A percentile compares a stretch with the other conserved stretches of the same genome.
Evolutionary conservation across 2,797 vertebrate species (phyloP).

Genomic region (Thamnophis elegans): DNA sequence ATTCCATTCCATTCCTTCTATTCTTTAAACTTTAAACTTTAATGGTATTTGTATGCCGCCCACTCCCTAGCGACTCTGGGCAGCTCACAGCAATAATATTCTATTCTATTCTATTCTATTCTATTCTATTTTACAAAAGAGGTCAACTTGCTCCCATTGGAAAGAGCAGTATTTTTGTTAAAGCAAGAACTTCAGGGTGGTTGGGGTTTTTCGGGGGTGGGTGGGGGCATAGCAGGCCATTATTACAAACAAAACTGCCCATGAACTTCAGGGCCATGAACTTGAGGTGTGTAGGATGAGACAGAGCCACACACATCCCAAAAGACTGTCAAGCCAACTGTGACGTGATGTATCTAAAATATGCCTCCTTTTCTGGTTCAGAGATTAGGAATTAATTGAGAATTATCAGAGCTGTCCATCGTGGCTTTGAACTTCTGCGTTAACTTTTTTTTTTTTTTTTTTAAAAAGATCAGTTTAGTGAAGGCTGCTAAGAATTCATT

Average conservation of each 20-base stretch:
- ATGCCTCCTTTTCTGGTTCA: conserved; percentile 55
- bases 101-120: no score
- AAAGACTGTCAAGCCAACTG: conserved; percentile 58
- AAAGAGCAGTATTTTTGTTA: conserved; percentile 84
- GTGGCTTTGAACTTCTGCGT: conserved; percentile 58
- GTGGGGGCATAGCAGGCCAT: conserved; percentile 77
- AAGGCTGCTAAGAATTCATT: conserved; percentile 67
- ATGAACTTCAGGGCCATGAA: conserved; percentile 84
- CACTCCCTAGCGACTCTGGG: no score
- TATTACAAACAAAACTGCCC: conserved; percentile 82
- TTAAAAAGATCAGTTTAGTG: conserved; percentile 22
- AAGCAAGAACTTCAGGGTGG: conserved; percentile 68
- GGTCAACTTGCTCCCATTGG: conserved; percentile 68
- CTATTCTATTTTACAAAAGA: conserved; percentile 57
- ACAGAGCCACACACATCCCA: conserved; percentile 63
- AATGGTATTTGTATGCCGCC: no score
- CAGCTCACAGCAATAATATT: no score
- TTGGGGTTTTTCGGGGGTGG: no score
- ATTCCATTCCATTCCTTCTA: no score
- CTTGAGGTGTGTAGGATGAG: conserved; percentile 75
- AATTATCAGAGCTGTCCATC: conserved; percentile 66
- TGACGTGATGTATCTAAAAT: conserved; percentile 61
- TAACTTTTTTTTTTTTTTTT: conserved; percentile 30
- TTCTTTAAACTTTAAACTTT: no score
- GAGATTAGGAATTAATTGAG: conserved; percentile 63